A percentile compares a stretch with the other conserved stretches of the same genome.
These are phyloP conservation scores for Heteronetta atricapilla DNA, from an alignment of 2,113 vertebrate genomes.

Conservation along the genomic window DNA sequence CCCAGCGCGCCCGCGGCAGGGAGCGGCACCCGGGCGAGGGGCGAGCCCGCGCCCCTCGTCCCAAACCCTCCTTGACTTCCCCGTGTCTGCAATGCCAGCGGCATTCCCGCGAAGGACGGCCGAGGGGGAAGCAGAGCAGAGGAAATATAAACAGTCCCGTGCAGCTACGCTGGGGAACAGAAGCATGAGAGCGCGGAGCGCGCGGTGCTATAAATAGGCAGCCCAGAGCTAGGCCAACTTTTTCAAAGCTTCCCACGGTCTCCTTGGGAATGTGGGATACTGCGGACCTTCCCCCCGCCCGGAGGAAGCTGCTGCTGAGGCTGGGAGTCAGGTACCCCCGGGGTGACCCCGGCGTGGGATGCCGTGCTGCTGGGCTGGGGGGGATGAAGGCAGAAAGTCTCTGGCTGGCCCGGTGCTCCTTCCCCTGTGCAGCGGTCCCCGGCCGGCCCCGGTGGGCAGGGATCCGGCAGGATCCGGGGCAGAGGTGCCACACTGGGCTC, in stretches of 20 bases:
- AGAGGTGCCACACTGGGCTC: rapidly evolving
- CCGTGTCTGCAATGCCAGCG: constrained; percentile 17
- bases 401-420: neutral
- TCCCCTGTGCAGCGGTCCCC: rapidly evolving
- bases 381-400: neutral
- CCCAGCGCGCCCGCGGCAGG: neutral
- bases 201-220: constrained; percentile 84
- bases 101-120: constrained; percentile 38
- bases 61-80: neutral
- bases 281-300: constrained; percentile 27
- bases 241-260: constrained; percentile 76
- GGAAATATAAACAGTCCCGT: constrained; percentile 76
- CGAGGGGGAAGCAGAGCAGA: constrained; percentile 40
- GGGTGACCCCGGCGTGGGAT: constrained; percentile 61
- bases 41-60: neutral
- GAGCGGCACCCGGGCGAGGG: neutral
- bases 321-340: constrained; percentile 62
- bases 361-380: neutral
- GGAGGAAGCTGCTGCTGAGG: constrained; percentile 21
- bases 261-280: constrained; percentile 79
- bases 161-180: constrained; percentile 73
- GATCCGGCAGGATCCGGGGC: neutral
- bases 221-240: constrained; percentile 77
- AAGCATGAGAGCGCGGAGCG: constrained; percentile 73
- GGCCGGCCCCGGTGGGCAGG: neutral